Conservation (phyloP, 1,140 invertebrate species). For the Coptotermes formosanus region DNA sequence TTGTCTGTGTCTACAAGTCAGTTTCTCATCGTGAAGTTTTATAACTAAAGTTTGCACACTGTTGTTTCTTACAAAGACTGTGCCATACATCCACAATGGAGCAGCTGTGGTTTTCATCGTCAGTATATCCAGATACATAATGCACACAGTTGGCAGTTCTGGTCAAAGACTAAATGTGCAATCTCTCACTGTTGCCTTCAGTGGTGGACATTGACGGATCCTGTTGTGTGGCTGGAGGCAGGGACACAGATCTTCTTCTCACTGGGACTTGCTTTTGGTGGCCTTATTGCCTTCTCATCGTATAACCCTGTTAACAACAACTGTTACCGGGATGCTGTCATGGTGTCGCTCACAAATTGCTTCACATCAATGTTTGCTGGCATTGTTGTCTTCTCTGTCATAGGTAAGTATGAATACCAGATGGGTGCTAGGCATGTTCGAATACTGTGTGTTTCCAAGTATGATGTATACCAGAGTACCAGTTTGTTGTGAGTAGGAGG, state of each 20-base stretch:
- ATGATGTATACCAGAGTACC: no score
- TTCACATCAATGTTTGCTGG: constrained; percentile 97
- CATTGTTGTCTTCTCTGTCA: constrained; percentile 95
- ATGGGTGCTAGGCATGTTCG: no score
- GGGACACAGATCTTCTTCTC: constrained; percentile 98
- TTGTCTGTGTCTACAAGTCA: no score
- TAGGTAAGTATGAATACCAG: constrained; percentile 60
- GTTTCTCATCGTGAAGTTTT: no score
- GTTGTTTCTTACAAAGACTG: no score
- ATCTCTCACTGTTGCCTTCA: constrained; percentile 39
- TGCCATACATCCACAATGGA: no score
- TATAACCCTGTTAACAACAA: constrained; percentile 97
- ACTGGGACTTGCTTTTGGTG: constrained; percentile 90
- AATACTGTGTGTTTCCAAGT: neutral
- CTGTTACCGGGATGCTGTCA: constrained; percentile 89
- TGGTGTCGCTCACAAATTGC: constrained; percentile 93
- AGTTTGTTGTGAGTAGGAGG: neutral
- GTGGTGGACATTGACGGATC: constrained; percentile 67
- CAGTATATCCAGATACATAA: no score
- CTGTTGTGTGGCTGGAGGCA: constrained; percentile 93
- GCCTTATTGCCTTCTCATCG: constrained; percentile 90
- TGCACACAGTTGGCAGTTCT: no score
- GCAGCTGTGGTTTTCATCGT: no score
- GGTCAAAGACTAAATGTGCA: no score
- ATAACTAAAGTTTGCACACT: no score